A percentile compares a stretch with the other conserved stretches of the same genome.
Conservation (phyloP, 2,888 invertebrate species). For the Epinotia demarniana region DNA sequence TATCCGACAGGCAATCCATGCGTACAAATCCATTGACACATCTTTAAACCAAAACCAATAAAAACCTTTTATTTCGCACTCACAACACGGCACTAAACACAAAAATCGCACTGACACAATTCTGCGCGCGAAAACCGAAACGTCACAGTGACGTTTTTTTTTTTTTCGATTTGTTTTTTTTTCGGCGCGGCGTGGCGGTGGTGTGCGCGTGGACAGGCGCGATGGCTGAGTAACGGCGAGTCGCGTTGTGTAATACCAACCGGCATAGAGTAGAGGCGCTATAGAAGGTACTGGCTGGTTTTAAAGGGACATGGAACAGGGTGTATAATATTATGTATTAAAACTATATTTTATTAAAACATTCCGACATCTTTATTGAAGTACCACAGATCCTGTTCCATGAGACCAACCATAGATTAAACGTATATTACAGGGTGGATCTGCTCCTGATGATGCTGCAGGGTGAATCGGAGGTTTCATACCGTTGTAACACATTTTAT, state of each 20-base stretch:
- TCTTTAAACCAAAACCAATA: conserved; percentile 56
- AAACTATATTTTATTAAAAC: too few relatives aligned
- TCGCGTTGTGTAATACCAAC: conserved; percentile 79
- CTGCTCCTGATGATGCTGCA: too few relatives aligned
- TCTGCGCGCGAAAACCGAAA: conserved; percentile 42
- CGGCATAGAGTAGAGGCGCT: conserved; percentile 76
- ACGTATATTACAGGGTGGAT: too few relatives aligned
- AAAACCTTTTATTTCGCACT: conserved; percentile 45
- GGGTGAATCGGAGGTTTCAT: too few relatives aligned
- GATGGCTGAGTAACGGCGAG: conserved; percentile 72
- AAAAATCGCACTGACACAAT: conserved; percentile 39
- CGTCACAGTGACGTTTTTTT: conserved; percentile 49
- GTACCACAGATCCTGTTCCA: too few relatives aligned
- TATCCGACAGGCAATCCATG: conserved; percentile 63
- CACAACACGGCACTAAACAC: conserved; percentile 50
- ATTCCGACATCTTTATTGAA: too few relatives aligned
- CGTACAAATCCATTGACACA: conserved; percentile 77
- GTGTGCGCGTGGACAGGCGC: conserved; percentile 65
- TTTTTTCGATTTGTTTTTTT: conserved; percentile 53
- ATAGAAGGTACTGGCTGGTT: conserved; percentile 64
- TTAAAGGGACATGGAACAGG: conserved; percentile 20
- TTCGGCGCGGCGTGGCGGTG: conserved; percentile 54
- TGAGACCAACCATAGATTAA: too few relatives aligned
- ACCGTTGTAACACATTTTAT: too few relatives aligned
- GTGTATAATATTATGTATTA: too few relatives aligned